Percentiles rank a stretch among this genome's conserved stretches.
phyloP scores from a whole-genome alignment of 2,113 vertebrate genomes.

The Rhabdomys dilectus region DNA sequence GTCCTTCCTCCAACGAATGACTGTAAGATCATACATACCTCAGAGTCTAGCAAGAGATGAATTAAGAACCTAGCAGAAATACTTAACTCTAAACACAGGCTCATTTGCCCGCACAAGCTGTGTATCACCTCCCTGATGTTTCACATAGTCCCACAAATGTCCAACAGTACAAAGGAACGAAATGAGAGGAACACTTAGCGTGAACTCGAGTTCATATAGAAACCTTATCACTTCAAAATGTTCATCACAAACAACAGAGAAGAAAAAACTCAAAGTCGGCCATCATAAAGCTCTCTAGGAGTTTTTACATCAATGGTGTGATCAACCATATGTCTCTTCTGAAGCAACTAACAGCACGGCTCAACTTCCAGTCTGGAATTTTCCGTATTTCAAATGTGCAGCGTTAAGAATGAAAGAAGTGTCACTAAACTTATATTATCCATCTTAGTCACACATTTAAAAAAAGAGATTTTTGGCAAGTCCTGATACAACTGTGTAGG shows the following conservation, averaged over 20 bases:
- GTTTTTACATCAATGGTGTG: constrained; percentile 18
- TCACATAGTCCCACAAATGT: background rate
- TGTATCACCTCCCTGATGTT: too few species aligned
- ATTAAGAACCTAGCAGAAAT: constrained; percentile 32
- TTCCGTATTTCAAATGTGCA: constrained; percentile 72
- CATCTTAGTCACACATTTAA: constrained; percentile 65
- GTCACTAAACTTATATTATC: constrained; percentile 75
- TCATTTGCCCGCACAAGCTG: background rate
- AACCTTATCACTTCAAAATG: background rate
- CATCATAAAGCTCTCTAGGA: background rate
- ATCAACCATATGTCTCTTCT: constrained; percentile 56
- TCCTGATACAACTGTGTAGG: constrained; percentile 78
- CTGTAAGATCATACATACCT: background rate
- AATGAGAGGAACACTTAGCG: background rate
- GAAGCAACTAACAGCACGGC: constrained; percentile 38
- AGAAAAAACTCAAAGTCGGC: constrained; percentile 14
- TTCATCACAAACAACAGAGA: constrained; percentile 9
- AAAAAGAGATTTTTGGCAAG: constrained; percentile 78
- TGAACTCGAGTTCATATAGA: background rate
- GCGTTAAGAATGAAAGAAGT: constrained; percentile 73
- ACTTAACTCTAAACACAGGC: background rate
- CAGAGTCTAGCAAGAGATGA: background rate
- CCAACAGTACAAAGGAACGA: background rate
- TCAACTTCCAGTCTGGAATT: constrained; percentile 74
- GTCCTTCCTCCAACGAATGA: background rate